A percentile compares a stretch with the other conserved stretches of the same genome.
Evolutionary conservation across 1,140 invertebrate species (phyloP).

Genomic region (Protaetia brevitarsis): DNA sequence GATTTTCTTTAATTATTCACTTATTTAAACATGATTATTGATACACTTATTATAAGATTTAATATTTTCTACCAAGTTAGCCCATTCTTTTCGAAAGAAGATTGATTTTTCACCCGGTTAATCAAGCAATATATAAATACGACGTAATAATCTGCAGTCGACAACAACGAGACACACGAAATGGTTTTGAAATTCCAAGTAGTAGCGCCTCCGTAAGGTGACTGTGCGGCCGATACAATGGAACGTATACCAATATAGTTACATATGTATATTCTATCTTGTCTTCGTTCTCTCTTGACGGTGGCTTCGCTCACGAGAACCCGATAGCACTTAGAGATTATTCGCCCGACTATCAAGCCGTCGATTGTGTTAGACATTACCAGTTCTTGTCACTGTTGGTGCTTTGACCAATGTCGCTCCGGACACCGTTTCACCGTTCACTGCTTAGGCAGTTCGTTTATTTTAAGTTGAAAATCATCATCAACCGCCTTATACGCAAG

Average conservation of each 20-base stretch:
- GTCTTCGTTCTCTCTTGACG: not conserved
- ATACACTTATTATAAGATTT: too few species aligned
- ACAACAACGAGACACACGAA: conserved; percentile 5
- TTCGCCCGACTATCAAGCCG: not conserved
- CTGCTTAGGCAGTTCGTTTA: too few species aligned
- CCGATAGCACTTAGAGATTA: not conserved
- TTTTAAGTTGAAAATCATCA: too few species aligned
- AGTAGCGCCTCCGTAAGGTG: not conserved
- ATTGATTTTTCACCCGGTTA: too few species aligned
- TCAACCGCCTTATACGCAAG: too few species aligned
- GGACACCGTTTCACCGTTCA: too few species aligned
- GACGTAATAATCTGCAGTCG: conserved; percentile 1
- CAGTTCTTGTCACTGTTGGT: conserved; percentile 1
- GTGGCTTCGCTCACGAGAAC: not conserved
- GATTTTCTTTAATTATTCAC: too few species aligned
- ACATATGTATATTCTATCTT: not conserved
- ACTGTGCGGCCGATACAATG: not conserved
- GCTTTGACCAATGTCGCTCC: not conserved
- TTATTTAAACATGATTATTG: too few species aligned
- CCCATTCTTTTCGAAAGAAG: too few species aligned
- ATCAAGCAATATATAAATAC: too few species aligned
- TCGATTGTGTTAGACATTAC: conserved; percentile 9
- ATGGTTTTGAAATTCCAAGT: conserved; percentile 9
- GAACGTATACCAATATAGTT: not conserved
- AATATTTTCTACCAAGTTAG: too few species aligned